These are phyloP conservation scores for Druceiella hillmani DNA, from an alignment of 2,888 invertebrate species.

Conservation along the genomic window DNA sequence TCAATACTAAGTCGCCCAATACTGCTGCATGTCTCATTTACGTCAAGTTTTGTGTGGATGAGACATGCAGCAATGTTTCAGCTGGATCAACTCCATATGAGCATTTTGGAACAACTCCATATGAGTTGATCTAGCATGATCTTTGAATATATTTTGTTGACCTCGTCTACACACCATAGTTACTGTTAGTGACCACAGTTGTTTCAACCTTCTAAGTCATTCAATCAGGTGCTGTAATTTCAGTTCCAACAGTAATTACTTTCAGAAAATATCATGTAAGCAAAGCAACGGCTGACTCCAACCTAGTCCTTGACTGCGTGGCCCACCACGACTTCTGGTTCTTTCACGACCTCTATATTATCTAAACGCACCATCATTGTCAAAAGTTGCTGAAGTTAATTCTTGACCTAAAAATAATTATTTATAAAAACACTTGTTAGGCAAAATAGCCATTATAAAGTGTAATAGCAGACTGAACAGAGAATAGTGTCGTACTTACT, in stretches of 20 bases:
- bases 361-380: no score
- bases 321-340: constrained; percentile 6
- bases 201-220: constrained; percentile 6
- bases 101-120: no score
- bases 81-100: no score
- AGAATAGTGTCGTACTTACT: no score
- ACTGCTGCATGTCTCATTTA: constrained; percentile 11
- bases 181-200: constrained; percentile 3
- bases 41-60: constrained; percentile 10
- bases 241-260: constrained; percentile 3
- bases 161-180: constrained; percentile 6
- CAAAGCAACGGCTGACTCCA: constrained; percentile 7
- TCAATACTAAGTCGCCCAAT: constrained; percentile 8
- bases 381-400: neutral
- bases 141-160: constrained; percentile 11
- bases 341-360: constrained; percentile 4
- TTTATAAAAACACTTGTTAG: neutral
- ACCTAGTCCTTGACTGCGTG: constrained; percentile 9
- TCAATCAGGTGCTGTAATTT: constrained; percentile 6
- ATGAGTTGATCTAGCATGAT: constrained; percentile 11
- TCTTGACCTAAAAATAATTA: neutral
- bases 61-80: no score
- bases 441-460: no score
- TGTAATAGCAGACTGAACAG: no score
- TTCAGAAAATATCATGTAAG: constrained; percentile 2